These are phyloP conservation scores for Amazona finschi DNA, from an alignment of 2,797 vertebrate species.

Conservation along the genomic window DNA sequence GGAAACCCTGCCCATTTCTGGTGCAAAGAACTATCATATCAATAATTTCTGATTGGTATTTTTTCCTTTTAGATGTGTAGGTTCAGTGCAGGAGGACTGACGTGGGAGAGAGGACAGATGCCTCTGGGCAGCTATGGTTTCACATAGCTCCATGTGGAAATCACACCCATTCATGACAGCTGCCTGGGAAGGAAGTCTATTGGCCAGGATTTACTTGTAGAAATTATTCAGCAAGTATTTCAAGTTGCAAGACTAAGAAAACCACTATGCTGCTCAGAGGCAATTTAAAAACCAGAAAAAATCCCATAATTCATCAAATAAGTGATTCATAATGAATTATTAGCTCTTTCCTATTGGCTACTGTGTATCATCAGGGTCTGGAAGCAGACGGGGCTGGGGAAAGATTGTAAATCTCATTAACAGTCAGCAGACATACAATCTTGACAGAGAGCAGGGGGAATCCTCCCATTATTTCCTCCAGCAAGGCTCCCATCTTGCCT, in stretches of 20 bases:
- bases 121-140: background rate
- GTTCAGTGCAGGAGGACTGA: background rate
- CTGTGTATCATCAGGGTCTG: background rate
- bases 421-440: background rate
- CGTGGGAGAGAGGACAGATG: rapidly evolving
- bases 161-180: background rate
- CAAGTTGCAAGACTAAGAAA: background rate
- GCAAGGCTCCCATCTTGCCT: background rate
- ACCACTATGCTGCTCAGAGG: background rate
- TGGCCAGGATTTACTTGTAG: background rate
- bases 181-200: background rate
- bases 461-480: background rate
- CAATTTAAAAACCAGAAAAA: background rate
- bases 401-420: background rate
- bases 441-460: background rate
- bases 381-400: background rate
- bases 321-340: background rate
- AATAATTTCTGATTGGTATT: background rate
- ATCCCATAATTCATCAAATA: background rate
- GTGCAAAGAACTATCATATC: background rate
- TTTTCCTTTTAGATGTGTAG: background rate
- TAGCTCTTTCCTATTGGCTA: background rate
- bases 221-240: background rate
- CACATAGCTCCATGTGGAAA: background rate
- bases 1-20: background rate